Evolutionary conservation across 2,113 vertebrate species (phyloP), one percentile per base, ranked within the genome.

Genomic region (Onychostoma macrolepis): DNA sequence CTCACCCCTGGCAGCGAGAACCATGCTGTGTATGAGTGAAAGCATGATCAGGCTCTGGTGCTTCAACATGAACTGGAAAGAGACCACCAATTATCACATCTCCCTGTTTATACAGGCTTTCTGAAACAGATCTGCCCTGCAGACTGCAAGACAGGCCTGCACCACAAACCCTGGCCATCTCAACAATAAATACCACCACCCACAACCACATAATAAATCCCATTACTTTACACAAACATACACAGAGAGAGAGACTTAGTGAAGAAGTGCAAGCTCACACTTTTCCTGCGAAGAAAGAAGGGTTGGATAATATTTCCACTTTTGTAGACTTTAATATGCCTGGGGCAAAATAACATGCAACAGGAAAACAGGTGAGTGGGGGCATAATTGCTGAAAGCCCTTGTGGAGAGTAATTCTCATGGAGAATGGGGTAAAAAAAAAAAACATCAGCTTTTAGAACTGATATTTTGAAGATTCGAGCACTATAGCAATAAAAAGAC

Each of bases 1-100:
- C 90, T 89, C 65, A 92, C 87, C 71, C 87, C 53, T 87, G 76
- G 83, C 91, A 92, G 53, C 5, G 80, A 3, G 41, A 41, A 36
- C 85, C 81, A 63, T 80, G 38, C 3, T 81, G 87, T 48, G 72
- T 71, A 24, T 75, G 77, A 65, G 9, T 79, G 69, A 92, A 94
- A 10, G 83, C 83, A 24, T 90, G 30, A 28, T 93, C 88, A 58
- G 89, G 82, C 13, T 89, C n/a, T 33, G 89, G 91, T 75, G 90
- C 90, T 69, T 53, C 76, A 28, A 89, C 45, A 85, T 93, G 89
- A 85, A 92, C 75, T 80, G 92, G 90, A 87, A 93, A 92, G 13
- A 94, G 87, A 26, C 90, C 90, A 43, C 91, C 91, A 33, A 93
- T 91, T 48, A 89, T 87, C 79, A 91, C 86, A 83, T 93, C 86